These are phyloP conservation scores for Drosophila tropicalis DNA, from an alignment of 1,140 invertebrate genomes.

Conservation along the genomic window DNA sequence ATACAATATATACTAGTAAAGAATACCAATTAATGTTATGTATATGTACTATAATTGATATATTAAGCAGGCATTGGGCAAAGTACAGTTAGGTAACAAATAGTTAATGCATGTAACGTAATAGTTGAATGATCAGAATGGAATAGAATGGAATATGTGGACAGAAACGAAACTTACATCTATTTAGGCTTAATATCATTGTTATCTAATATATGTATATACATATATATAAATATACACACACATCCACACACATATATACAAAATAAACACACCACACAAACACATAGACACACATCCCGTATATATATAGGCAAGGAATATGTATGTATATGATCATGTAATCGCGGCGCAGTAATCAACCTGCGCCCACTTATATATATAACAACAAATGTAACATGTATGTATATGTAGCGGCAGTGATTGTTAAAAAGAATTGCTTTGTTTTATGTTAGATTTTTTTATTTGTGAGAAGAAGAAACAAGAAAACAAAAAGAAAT, in stretches of 20 bases:
- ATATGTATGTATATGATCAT: slow-evolving; percentile 73
- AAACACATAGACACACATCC: slow-evolving; percentile 33
- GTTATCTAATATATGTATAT: slow-evolving; percentile 78
- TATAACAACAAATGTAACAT: slow-evolving; percentile 73
- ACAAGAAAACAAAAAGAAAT: slow-evolving; percentile 52
- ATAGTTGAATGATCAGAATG: slow-evolving; percentile 60
- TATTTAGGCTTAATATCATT: slow-evolving; percentile 79
- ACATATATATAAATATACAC: slow-evolving; percentile 40
- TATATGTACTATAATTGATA: slow-evolving; percentile 38
- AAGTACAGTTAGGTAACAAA: slow-evolving; percentile 72
- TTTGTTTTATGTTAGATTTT: slow-evolving; percentile 81
- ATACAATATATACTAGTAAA: slow-evolving; percentile 12
- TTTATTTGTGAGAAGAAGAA: slow-evolving; percentile 71
- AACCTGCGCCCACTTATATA: slow-evolving; percentile 43
- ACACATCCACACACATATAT: slow-evolving; percentile 38
- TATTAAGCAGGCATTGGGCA: slow-evolving; percentile 36
- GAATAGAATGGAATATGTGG: slow-evolving; percentile 45
- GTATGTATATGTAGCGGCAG: slow-evolving; percentile 80
- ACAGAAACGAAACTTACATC: slow-evolving; percentile 65
- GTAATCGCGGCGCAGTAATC: slow-evolving; percentile 57
- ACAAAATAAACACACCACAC: slow-evolving; percentile 40
- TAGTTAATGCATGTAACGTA: slow-evolving; percentile 74
- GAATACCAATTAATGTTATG: slow-evolving; percentile 61
- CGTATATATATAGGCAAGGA: slow-evolving; percentile 50
- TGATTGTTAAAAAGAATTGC: slow-evolving; percentile 80